phyloP scores from a whole-genome alignment of 2,888 invertebrate species.

The Rhodophaea formosa region DNA sequence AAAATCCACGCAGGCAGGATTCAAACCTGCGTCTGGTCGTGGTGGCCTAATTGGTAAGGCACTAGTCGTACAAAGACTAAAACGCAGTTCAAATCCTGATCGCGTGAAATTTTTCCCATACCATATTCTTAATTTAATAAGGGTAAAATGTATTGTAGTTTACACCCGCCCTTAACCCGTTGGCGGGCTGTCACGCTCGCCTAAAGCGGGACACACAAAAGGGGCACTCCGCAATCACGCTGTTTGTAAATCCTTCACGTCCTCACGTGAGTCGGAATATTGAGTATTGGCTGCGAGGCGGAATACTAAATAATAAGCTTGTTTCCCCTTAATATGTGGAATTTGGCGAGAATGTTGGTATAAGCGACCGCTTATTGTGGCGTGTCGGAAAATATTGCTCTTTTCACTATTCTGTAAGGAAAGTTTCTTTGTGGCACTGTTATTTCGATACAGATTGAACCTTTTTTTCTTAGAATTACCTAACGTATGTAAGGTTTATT shows the following conservation, averaged over 20 bases:
- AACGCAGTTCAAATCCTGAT: too few species aligned
- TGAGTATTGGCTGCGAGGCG: constrained; percentile 33
- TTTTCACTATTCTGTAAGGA: background rate
- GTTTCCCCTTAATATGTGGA: constrained; percentile 37
- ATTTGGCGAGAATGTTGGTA: constrained; percentile 25
- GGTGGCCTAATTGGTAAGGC: too few species aligned
- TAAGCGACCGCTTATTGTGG: constrained; percentile 8
- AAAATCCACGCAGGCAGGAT: too few species aligned
- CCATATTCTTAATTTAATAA: too few species aligned
- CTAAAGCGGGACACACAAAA: constrained; percentile 36
- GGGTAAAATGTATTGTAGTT: background rate
- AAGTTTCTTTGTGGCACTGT: too few species aligned
- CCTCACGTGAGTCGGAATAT: constrained; percentile 29
- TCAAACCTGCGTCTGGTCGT: too few species aligned
- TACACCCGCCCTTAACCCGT: constrained; percentile 30
- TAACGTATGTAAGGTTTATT: too few species aligned
- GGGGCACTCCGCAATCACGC: constrained; percentile 29
- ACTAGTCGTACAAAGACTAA: too few species aligned
- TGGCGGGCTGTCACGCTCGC: constrained; percentile 36
- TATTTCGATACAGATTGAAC: too few species aligned
- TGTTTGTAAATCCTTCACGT: constrained; percentile 32
- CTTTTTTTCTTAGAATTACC: too few species aligned
- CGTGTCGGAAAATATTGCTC: background rate
- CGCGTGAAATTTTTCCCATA: too few species aligned
- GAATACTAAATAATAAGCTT: constrained; percentile 51